These are phyloP conservation scores for Sicus ferrugineus DNA, from an alignment of 2,888 invertebrate species.

Conservation along the genomic window DNA sequence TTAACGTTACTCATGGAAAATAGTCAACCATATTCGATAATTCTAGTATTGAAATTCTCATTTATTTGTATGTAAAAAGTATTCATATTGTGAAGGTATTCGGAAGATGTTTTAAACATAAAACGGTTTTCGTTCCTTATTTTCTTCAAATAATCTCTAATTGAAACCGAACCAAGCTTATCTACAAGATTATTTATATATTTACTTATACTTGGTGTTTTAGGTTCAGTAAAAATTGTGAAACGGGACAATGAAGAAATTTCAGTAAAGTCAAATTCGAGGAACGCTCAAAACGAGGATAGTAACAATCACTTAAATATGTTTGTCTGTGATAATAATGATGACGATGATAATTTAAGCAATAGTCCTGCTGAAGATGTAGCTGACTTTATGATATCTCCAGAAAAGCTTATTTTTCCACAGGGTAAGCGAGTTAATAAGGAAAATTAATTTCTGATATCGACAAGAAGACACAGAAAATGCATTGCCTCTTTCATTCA, in stretches of 20 bases:
- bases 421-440: constrained; percentile 40
- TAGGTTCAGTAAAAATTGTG: constrained; percentile 1
- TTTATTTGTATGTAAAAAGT: too few relatives aligned
- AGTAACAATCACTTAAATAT: constrained; percentile 29
- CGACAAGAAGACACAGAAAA: not conserved
- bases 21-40: too few relatives aligned
- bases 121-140: too few relatives aligned
- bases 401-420: constrained; percentile 49
- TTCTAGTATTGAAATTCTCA: too few relatives aligned
- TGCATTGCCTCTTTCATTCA: constrained; percentile 25
- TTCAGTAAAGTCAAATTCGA: not conserved
- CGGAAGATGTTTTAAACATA: too few relatives aligned
- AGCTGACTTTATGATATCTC: constrained; percentile 39
- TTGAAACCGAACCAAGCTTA: too few relatives aligned
- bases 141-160: too few relatives aligned
- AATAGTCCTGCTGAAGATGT: constrained; percentile 36
- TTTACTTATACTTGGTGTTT: not conserved
- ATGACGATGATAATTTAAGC: constrained; percentile 32
- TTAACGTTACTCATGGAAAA: too few relatives aligned
- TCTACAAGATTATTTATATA: not conserved
- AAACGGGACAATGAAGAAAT: not conserved
- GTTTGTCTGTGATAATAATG: constrained; percentile 35
- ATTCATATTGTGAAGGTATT: too few relatives aligned
- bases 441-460: not conserved
- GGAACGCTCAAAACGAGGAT: constrained; percentile 19